A percentile compares a stretch with the other conserved stretches of the same genome.
Conservation (phyloP, 2,113 vertebrate genomes). For the Bettongia penicillata region DNA sequence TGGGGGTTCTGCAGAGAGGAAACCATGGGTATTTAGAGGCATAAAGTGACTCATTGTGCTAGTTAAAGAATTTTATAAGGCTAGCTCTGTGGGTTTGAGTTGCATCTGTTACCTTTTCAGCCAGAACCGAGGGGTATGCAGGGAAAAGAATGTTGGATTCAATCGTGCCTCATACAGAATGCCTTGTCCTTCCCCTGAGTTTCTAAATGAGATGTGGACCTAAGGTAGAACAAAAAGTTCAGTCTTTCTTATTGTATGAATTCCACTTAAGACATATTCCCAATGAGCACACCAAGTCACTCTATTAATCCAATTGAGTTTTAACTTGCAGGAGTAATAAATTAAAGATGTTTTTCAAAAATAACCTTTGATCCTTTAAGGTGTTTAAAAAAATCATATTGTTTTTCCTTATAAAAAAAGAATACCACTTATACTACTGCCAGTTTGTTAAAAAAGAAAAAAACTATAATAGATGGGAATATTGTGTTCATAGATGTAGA, state of each 20-base stretch:
- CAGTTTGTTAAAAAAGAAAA: slow-evolving; percentile 67
- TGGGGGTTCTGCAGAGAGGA: slow-evolving; percentile 85
- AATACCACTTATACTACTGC: slow-evolving; percentile 72
- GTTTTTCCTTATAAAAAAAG: slow-evolving; percentile 34
- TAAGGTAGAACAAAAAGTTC: slow-evolving; percentile 67
- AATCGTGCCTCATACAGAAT: slow-evolving; percentile 80
- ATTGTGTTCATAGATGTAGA: slow-evolving; percentile 74
- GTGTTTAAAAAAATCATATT: neutral
- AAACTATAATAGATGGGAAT: slow-evolving; percentile 72
- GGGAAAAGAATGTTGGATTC: slow-evolving; percentile 82
- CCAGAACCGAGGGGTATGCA: slow-evolving; percentile 80
- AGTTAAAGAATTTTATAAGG: slow-evolving; percentile 84
- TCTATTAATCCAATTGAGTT: slow-evolving; percentile 61
- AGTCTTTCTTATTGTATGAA: slow-evolving; percentile 57
- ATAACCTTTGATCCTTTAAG: slow-evolving; percentile 58
- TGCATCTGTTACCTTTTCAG: slow-evolving; percentile 86
- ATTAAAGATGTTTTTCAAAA: slow-evolving; percentile 50
- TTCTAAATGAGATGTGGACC: slow-evolving; percentile 70
- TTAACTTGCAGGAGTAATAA: slow-evolving; percentile 64
- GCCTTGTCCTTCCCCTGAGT: slow-evolving; percentile 75
- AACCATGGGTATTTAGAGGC: slow-evolving; percentile 87
- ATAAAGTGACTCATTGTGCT: slow-evolving; percentile 87
- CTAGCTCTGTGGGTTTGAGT: slow-evolving; percentile 83
- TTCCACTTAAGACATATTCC: slow-evolving; percentile 59
- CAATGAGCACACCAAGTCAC: slow-evolving; percentile 53